phyloP scores from a whole-genome alignment of 2,113 vertebrate genomes.

The Epinephelus fuscoguttatus region DNA sequence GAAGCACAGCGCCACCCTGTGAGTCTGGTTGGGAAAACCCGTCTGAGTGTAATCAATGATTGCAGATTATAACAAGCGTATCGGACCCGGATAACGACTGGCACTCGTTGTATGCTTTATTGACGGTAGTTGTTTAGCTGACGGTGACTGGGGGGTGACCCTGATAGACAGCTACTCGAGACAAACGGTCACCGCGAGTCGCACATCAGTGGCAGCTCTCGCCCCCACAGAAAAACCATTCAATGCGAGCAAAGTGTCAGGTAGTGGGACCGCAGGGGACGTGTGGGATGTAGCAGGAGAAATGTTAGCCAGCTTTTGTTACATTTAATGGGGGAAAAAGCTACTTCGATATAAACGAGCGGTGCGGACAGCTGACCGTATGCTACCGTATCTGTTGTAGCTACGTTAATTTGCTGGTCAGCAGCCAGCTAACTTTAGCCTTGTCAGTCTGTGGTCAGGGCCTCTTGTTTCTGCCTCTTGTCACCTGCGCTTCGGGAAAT shows the following conservation, averaged over 20 bases:
- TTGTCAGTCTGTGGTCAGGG: background rate
- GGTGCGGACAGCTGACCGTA: slow-evolving; percentile 2
- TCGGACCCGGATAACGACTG: too few relatives aligned
- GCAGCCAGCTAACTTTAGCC: slow-evolving; percentile 67
- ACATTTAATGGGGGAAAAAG: background rate
- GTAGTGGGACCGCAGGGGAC: slow-evolving; percentile 3
- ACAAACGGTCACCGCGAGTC: background rate
- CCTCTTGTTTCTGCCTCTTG: slow-evolving; percentile 1
- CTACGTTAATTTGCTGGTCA: slow-evolving; percentile 37
- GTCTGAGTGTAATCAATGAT: slow-evolving; percentile 57
- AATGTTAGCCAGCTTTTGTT: background rate
- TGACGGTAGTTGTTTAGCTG: accelerated
- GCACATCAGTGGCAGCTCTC: slow-evolving; percentile 7
- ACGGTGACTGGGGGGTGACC: background rate
- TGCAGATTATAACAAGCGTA: slow-evolving; percentile 5
- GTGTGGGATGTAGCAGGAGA: slow-evolving; percentile 1
- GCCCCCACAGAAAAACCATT: background rate
- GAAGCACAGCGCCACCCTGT: slow-evolving; percentile 75
- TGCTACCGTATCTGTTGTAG: slow-evolving; percentile 28
- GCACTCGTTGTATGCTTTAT: too few relatives aligned
- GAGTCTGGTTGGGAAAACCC: slow-evolving; percentile 73
- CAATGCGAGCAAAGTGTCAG: slow-evolving; percentile 1
- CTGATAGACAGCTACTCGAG: background rate
- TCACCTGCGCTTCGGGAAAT: background rate
- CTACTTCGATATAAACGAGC: background rate